Conservation (phyloP, 2,888 invertebrate genomes). For the Macroteleia sp. region DNA sequence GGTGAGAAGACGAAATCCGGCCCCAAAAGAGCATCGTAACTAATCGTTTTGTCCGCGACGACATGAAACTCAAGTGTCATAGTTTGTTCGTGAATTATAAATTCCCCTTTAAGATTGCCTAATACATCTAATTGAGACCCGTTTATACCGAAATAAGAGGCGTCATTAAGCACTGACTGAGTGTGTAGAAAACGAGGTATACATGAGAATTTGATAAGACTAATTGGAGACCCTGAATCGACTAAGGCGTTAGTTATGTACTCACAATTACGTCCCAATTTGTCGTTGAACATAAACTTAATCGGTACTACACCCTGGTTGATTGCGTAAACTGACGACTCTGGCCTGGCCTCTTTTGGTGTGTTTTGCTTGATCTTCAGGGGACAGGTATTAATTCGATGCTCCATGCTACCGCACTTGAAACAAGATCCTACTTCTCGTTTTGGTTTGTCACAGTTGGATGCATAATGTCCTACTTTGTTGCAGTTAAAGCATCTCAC, state of each 20-base stretch:
- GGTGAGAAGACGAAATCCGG: slow-evolving; percentile 13
- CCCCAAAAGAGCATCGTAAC: slow-evolving; percentile 11
- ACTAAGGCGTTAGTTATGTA: not conserved
- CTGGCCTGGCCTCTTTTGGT: not conserved
- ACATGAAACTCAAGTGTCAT: slow-evolving; percentile 18
- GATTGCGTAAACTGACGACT: slow-evolving; percentile 4
- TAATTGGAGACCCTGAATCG: slow-evolving; percentile 18
- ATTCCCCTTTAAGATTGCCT: not conserved
- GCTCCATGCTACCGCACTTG: not conserved
- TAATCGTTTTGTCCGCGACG: slow-evolving; percentile 18
- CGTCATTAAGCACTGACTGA: not conserved
- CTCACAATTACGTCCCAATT: not conserved
- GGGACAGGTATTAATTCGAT: not conserved
- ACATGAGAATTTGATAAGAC: not conserved
- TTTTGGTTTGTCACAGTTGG: not conserved
- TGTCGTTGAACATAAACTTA: not conserved
- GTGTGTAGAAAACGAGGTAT: not conserved
- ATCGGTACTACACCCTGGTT: not conserved
- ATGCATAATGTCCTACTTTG: not conserved
- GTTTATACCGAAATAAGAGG: slow-evolving; percentile 15
- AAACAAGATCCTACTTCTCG: slow-evolving; percentile 2
- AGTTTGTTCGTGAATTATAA: not conserved
- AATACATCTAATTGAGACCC: not conserved
- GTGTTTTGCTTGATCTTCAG: not conserved
- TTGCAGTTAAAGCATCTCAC: slow-evolving; percentile 10